Conservation (phyloP, 2,113 vertebrate species). For the Oreochromis niloticus region DNA sequence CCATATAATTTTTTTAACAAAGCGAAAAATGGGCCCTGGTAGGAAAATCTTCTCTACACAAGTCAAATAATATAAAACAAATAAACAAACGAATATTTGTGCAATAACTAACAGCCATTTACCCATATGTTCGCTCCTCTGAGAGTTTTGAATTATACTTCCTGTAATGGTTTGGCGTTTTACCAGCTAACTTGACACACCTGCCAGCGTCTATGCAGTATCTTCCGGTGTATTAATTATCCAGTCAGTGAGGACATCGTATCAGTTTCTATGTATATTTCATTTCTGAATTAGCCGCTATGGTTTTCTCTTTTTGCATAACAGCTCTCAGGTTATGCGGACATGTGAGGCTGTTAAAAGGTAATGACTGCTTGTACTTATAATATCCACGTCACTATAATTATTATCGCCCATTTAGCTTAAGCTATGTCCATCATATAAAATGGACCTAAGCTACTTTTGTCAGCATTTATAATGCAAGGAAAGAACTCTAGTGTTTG, state of each 20-base stretch:
- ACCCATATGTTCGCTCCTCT: not conserved
- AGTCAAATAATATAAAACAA: not conserved
- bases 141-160: not conserved
- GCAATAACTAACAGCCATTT: not conserved
- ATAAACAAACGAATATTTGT: accelerated
- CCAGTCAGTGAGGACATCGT: not conserved
- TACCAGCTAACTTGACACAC: not conserved
- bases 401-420: not conserved
- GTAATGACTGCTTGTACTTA: not conserved
- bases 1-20: not conserved
- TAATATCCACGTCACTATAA: not conserved
- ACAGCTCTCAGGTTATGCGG: not conserved
- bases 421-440: not conserved
- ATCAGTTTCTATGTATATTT: not conserved
- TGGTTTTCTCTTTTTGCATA: not conserved
- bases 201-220: not conserved
- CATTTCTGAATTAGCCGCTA: not conserved
- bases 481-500: not conserved
- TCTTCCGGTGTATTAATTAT: conserved; percentile 57
- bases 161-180: not conserved
- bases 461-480: not conserved
- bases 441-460: not conserved
- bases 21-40: accelerated
- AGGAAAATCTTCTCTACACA: not conserved
- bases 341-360: not conserved